phyloP scores from a whole-genome alignment of 2,113 vertebrate genomes.

The Terrapene triunguis region DNA sequence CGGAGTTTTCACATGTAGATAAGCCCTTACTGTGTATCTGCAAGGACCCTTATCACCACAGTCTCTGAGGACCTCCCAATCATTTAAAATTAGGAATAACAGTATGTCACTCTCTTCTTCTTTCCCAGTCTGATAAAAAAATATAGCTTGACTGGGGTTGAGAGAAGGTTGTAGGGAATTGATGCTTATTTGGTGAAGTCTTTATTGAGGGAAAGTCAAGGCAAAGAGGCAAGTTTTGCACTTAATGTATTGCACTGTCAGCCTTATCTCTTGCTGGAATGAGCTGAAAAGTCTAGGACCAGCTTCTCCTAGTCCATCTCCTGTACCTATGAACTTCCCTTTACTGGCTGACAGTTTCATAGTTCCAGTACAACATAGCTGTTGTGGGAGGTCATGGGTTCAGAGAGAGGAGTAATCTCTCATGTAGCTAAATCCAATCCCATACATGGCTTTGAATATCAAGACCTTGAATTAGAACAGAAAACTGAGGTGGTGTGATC shows the following conservation, averaged over 20 bases:
- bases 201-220: neutral
- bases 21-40: neutral
- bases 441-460: neutral
- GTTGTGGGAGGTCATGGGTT: neutral
- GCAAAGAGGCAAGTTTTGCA: neutral
- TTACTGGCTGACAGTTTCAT: neutral
- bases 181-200: neutral
- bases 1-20: neutral
- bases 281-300: neutral
- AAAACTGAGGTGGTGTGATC: neutral
- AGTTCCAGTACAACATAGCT: neutral
- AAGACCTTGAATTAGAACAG: neutral
- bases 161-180: neutral
- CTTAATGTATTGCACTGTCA: neutral
- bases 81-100: neutral
- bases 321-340: neutral
- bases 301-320: neutral
- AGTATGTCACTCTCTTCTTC: neutral
- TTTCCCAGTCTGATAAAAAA: neutral
- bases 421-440: neutral
- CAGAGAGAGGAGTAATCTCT: neutral
- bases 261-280: neutral
- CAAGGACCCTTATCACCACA: neutral
- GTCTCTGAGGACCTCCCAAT: neutral
- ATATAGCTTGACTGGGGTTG: neutral